phyloP scores from a whole-genome alignment of 2,888 invertebrate genomes.

The Pyrrhia umbra region DNA sequence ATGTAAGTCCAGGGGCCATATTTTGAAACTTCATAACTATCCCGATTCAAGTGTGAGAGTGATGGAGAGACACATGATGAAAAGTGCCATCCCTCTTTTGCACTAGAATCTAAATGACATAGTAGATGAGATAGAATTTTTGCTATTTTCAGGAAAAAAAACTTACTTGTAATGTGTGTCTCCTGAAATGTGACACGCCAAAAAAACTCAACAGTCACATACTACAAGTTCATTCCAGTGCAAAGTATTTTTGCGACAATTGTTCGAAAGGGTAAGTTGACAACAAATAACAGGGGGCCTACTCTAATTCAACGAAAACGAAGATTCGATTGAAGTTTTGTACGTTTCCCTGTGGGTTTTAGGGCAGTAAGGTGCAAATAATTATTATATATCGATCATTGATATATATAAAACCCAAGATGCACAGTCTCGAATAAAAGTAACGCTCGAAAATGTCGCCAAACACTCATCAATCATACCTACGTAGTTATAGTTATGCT shows the following conservation, averaged over 20 bases:
- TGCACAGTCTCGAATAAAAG: too few relatives aligned
- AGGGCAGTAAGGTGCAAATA: too few relatives aligned
- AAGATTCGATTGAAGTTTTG: too few relatives aligned
- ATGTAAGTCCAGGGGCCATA: constrained; percentile 62
- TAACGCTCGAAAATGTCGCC: too few relatives aligned
- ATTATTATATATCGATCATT: too few relatives aligned
- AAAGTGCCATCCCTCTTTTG: not conserved
- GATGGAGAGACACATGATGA: too few relatives aligned
- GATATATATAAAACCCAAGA: too few relatives aligned
- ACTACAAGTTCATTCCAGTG: constrained; percentile 60
- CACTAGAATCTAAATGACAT: not conserved
- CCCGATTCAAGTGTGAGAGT: not conserved
- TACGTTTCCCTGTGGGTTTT: too few relatives aligned
- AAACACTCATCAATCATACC: too few relatives aligned
- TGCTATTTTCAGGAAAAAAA: constrained; percentile 65
- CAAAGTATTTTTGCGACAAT: constrained; percentile 70
- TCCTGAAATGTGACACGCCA: constrained; percentile 58
- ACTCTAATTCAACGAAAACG: too few relatives aligned
- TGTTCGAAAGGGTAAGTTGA: constrained; percentile 75
- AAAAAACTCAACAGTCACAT: constrained; percentile 68
- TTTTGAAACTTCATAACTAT: not conserved
- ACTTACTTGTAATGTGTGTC: constrained; percentile 71
- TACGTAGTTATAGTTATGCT: too few relatives aligned
- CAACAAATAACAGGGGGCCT: too few relatives aligned
- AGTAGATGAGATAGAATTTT: not conserved